These are phyloP conservation scores for Ganaspis sp. DNA, from an alignment of 1,140 invertebrate genomes.

Conservation along the genomic window DNA sequence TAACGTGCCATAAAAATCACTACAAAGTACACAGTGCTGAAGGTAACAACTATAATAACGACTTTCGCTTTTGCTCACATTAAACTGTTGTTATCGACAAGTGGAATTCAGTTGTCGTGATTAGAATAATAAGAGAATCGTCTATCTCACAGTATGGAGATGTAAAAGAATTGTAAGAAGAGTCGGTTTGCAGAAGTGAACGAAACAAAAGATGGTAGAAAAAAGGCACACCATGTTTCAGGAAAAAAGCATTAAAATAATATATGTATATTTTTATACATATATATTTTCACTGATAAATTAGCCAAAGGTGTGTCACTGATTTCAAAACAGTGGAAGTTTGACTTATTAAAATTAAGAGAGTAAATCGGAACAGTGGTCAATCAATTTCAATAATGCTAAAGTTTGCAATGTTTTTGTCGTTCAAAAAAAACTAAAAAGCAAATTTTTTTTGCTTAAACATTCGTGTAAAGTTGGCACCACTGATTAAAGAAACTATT, in stretches of 20 bases:
- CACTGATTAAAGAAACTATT: too few relatives aligned
- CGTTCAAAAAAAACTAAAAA: too few relatives aligned
- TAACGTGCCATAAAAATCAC: slow-evolving; percentile 45
- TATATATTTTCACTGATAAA: too few relatives aligned
- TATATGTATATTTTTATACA: too few relatives aligned
- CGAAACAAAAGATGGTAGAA: background rate
- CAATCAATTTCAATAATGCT: too few relatives aligned
- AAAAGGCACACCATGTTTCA: background rate
- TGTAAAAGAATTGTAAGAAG: background rate
- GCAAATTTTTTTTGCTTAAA: too few relatives aligned
- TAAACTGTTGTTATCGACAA: slow-evolving; percentile 2
- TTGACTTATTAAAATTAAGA: too few relatives aligned
- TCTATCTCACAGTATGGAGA: background rate
- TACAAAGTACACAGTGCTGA: slow-evolving; percentile 37
- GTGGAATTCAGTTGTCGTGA: background rate
- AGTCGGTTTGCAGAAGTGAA: background rate
- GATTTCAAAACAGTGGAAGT: slow-evolving; percentile 14
- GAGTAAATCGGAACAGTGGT: too few relatives aligned
- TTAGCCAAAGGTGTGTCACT: too few relatives aligned
- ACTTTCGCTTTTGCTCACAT: slow-evolving; percentile 56
- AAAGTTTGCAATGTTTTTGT: too few relatives aligned
- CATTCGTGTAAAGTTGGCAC: too few relatives aligned
- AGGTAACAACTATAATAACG: slow-evolving; percentile 34
- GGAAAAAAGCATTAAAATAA: too few relatives aligned
- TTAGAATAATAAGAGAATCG: background rate